phyloP scores from a whole-genome alignment of 1,140 invertebrate species.

The Lordiphosa mommai region DNA sequence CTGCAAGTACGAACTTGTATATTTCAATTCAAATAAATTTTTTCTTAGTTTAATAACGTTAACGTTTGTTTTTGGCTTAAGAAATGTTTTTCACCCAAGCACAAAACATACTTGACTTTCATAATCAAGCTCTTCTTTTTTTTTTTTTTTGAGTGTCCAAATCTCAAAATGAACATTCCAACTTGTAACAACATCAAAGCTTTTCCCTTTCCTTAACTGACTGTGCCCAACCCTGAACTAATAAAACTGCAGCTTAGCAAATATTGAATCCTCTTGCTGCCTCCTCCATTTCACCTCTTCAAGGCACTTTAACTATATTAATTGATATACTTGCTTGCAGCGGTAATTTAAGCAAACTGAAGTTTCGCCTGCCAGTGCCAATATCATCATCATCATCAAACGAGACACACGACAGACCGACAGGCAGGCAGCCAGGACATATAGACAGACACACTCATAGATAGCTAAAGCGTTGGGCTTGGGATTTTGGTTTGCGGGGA shows the following conservation, averaged over 20 bases:
- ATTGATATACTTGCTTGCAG: slow-evolving; percentile 74
- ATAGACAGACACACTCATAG: slow-evolving; percentile 4
- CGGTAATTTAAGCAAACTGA: slow-evolving; percentile 73
- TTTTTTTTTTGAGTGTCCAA: too few species aligned
- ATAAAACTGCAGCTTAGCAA: not conserved
- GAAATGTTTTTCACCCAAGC: not conserved
- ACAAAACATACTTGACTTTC: too few species aligned
- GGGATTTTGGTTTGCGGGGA: slow-evolving; percentile 5
- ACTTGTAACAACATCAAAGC: too few species aligned
- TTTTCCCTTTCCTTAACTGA: too few species aligned
- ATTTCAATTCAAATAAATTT: not conserved
- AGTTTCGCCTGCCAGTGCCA: slow-evolving; percentile 55
- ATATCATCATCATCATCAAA: slow-evolving; percentile 47
- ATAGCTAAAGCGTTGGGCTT: not conserved
- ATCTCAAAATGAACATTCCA: too few species aligned
- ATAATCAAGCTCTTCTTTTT: too few species aligned
- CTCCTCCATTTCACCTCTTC: not conserved
- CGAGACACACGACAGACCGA: slow-evolving; percentile 3
- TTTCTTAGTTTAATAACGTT: too few species aligned
- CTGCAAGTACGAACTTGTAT: too few species aligned
- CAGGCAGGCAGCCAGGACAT: slow-evolving; percentile 5
- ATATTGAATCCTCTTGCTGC: not conserved
- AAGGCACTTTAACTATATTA: slow-evolving; percentile 75
- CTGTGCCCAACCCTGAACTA: slow-evolving; percentile 2
- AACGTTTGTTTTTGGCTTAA: too few species aligned